Evolutionary conservation across 2,797 vertebrate genomes (phyloP).

Genomic region (Toxotes lorentzi): DNA sequence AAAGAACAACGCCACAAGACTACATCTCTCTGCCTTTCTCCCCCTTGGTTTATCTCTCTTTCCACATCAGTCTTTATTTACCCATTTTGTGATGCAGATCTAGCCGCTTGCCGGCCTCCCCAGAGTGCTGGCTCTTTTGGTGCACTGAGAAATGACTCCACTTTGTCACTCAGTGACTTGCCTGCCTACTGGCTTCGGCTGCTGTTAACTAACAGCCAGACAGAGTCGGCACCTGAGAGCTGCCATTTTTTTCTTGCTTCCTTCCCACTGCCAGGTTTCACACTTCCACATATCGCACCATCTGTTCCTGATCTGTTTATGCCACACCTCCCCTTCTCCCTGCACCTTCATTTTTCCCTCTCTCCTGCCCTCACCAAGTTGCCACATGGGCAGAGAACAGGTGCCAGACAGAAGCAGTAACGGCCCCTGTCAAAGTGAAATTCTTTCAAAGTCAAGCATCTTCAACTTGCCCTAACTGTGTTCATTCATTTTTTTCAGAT

Average conservation of each 20-base stretch:
- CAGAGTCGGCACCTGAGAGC: constrained; percentile 74
- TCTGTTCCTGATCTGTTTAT: constrained; percentile 82
- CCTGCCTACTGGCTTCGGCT: constrained; percentile 76
- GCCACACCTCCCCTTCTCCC: constrained; percentile 65
- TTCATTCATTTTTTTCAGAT: constrained; percentile 3
- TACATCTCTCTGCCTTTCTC: constrained; percentile 11
- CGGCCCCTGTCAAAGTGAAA: constrained; percentile 56
- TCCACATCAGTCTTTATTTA: constrained; percentile 74
- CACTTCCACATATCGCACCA: constrained; percentile 79
- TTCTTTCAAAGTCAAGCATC: constrained; percentile 60
- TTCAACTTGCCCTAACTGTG: constrained; percentile 19
- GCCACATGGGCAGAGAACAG: constrained; percentile 71
- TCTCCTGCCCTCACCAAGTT: constrained; percentile 46
- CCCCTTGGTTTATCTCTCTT: constrained; percentile 37
- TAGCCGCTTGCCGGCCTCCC: constrained; percentile 69
- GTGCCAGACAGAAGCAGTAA: constrained; percentile 63
- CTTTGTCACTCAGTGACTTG: constrained; percentile 79
- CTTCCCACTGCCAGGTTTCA: constrained; percentile 78
- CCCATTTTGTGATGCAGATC: constrained; percentile 72
- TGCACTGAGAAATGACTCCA: constrained; percentile 74
- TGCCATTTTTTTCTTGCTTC: constrained; percentile 28
- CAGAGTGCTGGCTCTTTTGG: constrained; percentile 63
- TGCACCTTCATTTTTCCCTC: constrained; percentile 50
- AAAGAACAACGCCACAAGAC: constrained; percentile 37
- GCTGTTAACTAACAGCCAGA: constrained; percentile 75